These are phyloP conservation scores for Hybos culiciformis DNA, from an alignment of 2,888 invertebrate species.

Conservation along the genomic window DNA sequence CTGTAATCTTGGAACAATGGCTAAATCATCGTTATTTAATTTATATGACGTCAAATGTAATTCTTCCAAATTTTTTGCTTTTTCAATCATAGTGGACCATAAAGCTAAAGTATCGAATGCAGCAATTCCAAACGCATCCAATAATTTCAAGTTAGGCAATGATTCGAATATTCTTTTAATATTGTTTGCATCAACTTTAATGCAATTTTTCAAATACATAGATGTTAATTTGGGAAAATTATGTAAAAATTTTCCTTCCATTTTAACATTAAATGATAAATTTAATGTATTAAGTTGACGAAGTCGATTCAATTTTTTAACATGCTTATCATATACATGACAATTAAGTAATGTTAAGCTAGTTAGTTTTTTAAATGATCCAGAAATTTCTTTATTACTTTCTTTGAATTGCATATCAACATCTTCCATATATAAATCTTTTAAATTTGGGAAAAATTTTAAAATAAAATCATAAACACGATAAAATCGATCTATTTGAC, in stretches of 20 bases:
- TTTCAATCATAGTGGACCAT: background rate
- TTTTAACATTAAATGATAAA: background rate
- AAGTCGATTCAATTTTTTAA: background rate
- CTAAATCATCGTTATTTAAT: background rate
- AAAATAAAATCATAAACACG: constrained; percentile 1
- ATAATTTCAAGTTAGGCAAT: background rate
- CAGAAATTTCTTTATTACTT: constrained; percentile 1
- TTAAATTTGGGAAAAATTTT: constrained; percentile 1
- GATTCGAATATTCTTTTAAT: background rate
- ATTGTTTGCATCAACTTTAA: background rate
- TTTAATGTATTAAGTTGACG: background rate
- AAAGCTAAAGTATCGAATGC: background rate
- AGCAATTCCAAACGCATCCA: background rate
- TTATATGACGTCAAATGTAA: background rate
- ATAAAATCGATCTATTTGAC: background rate
- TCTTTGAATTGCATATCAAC: background rate
- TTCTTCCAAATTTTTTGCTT: background rate
- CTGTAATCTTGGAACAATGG: background rate
- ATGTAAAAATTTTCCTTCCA: background rate
- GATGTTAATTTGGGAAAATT: background rate
- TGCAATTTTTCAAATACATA: background rate
- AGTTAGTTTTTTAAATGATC: background rate
- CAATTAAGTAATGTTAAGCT: background rate
- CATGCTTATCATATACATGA: background rate
- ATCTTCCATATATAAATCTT: background rate